phyloP scores from a whole-genome alignment of 1,140 invertebrate species.

The Temnothorax longispinosus region DNA sequence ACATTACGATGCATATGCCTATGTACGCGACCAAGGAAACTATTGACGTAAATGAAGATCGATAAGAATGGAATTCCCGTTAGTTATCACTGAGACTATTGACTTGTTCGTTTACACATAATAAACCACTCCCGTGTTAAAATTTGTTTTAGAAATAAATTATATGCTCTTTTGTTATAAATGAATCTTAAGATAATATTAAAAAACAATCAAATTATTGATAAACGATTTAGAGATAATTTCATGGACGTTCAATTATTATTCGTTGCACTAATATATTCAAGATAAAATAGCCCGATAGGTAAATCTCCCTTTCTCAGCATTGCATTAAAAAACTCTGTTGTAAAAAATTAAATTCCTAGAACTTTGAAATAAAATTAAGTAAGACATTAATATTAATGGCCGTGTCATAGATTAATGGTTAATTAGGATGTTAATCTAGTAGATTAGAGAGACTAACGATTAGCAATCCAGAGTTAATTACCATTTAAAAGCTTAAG shows the following conservation, averaged over 20 bases:
- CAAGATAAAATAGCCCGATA: neutral
- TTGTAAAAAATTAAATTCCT: neutral
- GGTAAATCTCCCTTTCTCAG: neutral
- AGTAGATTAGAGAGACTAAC: neutral
- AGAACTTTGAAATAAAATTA: neutral
- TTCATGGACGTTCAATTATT: neutral
- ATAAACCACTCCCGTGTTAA: neutral
- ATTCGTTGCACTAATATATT: neutral
- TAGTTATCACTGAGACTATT: slow-evolving; percentile 11
- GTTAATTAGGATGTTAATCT: slow-evolving; percentile 5
- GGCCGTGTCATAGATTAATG: neutral
- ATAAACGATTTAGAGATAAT: neutral
- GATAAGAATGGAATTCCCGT: slow-evolving; percentile 19
- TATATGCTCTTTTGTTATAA: neutral
- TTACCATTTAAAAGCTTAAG: neutral
- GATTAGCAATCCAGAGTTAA: neutral
- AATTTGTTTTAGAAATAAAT: neutral
- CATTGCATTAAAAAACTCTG: neutral
- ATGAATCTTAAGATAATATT: neutral
- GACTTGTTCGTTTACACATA: neutral
- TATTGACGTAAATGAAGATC: slow-evolving; percentile 43
- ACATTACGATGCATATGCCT: neutral
- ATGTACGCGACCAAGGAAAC: slow-evolving; percentile 27
- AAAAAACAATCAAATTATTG: neutral
- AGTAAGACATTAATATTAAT: neutral